Conservation (phyloP, 1,140 invertebrate genomes). For the Anastrepha ludens region DNA sequence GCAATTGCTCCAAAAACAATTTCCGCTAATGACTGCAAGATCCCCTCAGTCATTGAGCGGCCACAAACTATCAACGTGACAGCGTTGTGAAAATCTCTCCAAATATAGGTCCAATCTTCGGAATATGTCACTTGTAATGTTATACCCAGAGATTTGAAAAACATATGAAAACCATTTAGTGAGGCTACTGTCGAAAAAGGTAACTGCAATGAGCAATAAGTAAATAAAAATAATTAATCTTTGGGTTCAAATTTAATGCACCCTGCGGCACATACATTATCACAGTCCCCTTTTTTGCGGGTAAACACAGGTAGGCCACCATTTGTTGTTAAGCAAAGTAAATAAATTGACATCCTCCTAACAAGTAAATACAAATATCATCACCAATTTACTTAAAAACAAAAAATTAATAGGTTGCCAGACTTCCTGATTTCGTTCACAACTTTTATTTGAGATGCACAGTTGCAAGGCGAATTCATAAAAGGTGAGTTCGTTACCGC, state of each 20-base stretch:
- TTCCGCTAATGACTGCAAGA: conserved; percentile 79
- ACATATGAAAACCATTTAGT: conserved; percentile 89
- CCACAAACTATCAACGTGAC: conserved; percentile 78
- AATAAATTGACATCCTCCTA: conserved; percentile 77
- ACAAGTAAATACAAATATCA: neutral
- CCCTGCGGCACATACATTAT: conserved; percentile 75
- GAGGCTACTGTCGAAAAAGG: conserved; percentile 87
- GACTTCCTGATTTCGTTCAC: neutral
- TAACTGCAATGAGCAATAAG: conserved; percentile 77
- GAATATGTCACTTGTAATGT: conserved; percentile 80
- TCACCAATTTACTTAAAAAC: neutral
- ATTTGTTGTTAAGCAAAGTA: conserved; percentile 80
- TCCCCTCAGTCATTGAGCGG: conserved; percentile 76
- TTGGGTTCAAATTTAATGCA: conserved; percentile 11
- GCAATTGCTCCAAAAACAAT: conserved; percentile 82
- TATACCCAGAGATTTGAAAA: conserved; percentile 83
- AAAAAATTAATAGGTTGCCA: neutral
- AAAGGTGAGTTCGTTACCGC: too few relatives aligned
- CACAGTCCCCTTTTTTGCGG: conserved; percentile 79
- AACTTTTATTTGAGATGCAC: too few relatives aligned
- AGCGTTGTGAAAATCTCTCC: conserved; percentile 82
- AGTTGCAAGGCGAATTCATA: too few relatives aligned
- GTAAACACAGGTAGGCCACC: conserved; percentile 82
- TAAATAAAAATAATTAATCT: conserved; percentile 33
- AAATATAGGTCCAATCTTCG: conserved; percentile 82